Evolutionary conservation across 2,797 vertebrate genomes (phyloP).

Genomic region (Lepus townsendii): DNA sequence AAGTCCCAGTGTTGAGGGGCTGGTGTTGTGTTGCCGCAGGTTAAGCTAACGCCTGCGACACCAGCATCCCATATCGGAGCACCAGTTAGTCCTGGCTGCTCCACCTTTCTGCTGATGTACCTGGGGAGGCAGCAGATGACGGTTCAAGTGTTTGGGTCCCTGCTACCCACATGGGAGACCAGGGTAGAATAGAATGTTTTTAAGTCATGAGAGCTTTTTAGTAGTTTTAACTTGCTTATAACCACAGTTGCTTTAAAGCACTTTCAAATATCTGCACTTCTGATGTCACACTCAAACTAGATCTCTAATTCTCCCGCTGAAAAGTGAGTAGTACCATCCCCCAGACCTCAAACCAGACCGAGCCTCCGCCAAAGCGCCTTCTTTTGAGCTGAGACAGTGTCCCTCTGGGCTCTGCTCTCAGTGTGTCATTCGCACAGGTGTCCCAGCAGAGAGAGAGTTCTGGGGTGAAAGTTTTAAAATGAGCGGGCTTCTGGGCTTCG

Average conservation of each 20-base stretch:
- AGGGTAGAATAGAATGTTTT: no score
- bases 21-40: no score
- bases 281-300: slow-evolving; percentile 59
- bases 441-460: neutral
- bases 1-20: neutral
- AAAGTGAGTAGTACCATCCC: slow-evolving; percentile 51
- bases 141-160: no score
- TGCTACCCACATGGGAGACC: no score
- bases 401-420: neutral
- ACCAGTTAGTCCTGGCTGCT: no score
- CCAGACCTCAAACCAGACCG: neutral
- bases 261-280: slow-evolving; percentile 50
- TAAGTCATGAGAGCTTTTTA: no score
- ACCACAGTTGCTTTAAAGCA: slow-evolving; percentile 54
- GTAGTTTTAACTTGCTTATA: neutral
- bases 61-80: no score
- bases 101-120: no score
- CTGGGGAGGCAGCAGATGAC: no score
- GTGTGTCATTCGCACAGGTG: neutral
- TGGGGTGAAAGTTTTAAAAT: neutral
- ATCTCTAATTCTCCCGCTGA: slow-evolving; percentile 35
- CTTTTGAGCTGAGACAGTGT: neutral
- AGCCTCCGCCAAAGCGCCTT: slow-evolving; percentile 53
- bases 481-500: neutral
- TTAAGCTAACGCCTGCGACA: no score